Conservation (phyloP, 2,888 invertebrate genomes). For the Ganaspis brasiliensis region DNA sequence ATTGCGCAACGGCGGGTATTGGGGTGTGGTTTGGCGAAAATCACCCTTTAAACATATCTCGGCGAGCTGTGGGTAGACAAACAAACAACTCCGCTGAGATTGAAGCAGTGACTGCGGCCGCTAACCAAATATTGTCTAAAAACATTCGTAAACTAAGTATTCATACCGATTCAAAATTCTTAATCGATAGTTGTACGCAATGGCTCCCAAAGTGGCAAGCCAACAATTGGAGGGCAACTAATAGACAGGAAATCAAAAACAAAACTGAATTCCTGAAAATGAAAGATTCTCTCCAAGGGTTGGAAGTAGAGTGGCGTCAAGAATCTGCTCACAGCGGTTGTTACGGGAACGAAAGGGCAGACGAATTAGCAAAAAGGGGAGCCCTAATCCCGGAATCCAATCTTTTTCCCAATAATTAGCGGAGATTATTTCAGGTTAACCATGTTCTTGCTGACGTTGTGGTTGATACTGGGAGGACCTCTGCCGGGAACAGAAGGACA, state of each 20-base stretch:
- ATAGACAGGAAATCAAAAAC: neutral
- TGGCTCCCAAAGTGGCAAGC: neutral
- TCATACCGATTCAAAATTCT: neutral
- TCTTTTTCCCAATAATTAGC: too few relatives aligned
- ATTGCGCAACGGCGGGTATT: neutral
- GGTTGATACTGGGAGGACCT: neutral
- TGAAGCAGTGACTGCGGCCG: neutral
- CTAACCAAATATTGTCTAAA: neutral
- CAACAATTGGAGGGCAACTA: neutral
- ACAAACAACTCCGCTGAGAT: neutral
- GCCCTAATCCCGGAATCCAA: neutral
- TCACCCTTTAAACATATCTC: neutral
- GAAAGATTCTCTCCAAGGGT: neutral
- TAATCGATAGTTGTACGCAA: neutral
- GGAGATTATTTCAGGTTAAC: neutral
- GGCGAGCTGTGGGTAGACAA: neutral
- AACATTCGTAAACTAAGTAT: neutral
- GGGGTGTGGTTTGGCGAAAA: neutral
- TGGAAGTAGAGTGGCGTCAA: neutral
- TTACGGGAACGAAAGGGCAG: neutral
- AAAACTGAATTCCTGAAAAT: neutral
- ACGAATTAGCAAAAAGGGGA: conserved; percentile 1
- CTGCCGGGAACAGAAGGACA: neutral
- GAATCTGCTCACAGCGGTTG: neutral
- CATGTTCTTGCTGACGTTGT: neutral